Evolutionary conservation across 2,888 invertebrate species (phyloP), one percentile per base, ranked within the genome.

Genomic region (Diplazon laetatorius): DNA sequence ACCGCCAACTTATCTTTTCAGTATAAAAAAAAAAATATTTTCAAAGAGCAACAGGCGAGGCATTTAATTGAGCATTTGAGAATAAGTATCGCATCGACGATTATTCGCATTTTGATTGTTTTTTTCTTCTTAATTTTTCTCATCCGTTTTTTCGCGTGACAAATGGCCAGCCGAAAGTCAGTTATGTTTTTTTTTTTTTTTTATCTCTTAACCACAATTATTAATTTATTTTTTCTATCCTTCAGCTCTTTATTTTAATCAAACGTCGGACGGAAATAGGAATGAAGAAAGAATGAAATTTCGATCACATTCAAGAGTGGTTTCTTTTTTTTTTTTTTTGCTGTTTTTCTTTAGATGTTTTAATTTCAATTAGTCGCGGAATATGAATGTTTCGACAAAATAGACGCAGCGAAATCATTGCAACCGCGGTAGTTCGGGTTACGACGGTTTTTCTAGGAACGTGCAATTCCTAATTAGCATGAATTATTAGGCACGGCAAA

Each of bases 391-490:
- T 52, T 39, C 39, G 30, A 20, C 5, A 12, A 68, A 16, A 57
- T 25, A 12, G 35, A 9, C 5, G 37, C 60, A 22, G 35, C 30
- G 30, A 30, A 66, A 14, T 30, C 44, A 48, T 25, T n/a, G 22
- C 16, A 59, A 16, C 44, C 48, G 12, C n/a, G n/a, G 22, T 25
- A 42, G 48, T 35, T 30, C 20, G 42, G 25, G 18, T 16, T 62
- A 52, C 52, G 30, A 63, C 62, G 35, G 55, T 14, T 22, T n/a
- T n/a, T 65, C 30, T 83, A 83, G 81, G 72, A 82, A 80, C 71
- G 80, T 82, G 81, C 82, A 81, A 82, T 83, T 82, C 80, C 76
- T 82, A 73, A 75, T 52, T 59, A 46, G 59, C 59, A 20, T 16
- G 46, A 68, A 35, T 68, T 62, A 62, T 68, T 30, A 60, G 46